A percentile compares a stretch with the other conserved stretches of the same genome.
Conservation (phyloP, 2,888 invertebrate genomes). For the Brenthis hecate region DNA sequence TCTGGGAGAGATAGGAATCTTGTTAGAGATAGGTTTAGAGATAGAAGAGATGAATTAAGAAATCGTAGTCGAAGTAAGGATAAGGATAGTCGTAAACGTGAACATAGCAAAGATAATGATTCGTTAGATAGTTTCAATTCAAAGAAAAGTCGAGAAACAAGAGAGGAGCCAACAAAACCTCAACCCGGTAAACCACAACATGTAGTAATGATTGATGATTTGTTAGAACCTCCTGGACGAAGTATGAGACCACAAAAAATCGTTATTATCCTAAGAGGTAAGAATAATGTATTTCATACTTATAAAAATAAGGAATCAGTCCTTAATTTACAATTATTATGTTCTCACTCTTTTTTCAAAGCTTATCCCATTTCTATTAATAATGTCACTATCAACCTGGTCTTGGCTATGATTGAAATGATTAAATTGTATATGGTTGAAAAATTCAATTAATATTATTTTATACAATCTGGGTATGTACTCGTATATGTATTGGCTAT, state of each 20-base stretch:
- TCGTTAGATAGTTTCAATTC: slow-evolving; percentile 44
- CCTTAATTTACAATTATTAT: too few species aligned
- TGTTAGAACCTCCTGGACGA: slow-evolving; percentile 91
- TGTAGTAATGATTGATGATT: slow-evolving; percentile 89
- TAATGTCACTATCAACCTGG: too few species aligned
- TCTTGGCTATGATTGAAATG: too few species aligned
- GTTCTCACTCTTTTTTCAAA: too few species aligned
- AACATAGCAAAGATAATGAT: slow-evolving; percentile 61
- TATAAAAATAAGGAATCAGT: too few species aligned
- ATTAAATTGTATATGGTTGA: too few species aligned
- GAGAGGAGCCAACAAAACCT: background rate
- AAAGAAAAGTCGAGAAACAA: slow-evolving; percentile 55
- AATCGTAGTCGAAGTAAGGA: slow-evolving; percentile 63
- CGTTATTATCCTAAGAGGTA: slow-evolving; percentile 92
- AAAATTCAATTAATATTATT: too few species aligned
- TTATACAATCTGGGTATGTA: too few species aligned
- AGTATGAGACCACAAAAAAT: slow-evolving; percentile 90
- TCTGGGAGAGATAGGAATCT: slow-evolving; percentile 46
- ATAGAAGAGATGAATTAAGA: slow-evolving; percentile 48
- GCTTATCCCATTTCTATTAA: too few species aligned
- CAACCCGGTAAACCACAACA: slow-evolving; percentile 52
- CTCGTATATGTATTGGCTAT: too few species aligned
- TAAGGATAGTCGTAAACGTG: slow-evolving; percentile 64
- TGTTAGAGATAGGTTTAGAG: slow-evolving; percentile 45
- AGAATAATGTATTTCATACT: slow-evolving; percentile 22